Evolutionary conservation across 2,113 vertebrate genomes (phyloP).

Genomic region (Bufo bufo): DNA sequence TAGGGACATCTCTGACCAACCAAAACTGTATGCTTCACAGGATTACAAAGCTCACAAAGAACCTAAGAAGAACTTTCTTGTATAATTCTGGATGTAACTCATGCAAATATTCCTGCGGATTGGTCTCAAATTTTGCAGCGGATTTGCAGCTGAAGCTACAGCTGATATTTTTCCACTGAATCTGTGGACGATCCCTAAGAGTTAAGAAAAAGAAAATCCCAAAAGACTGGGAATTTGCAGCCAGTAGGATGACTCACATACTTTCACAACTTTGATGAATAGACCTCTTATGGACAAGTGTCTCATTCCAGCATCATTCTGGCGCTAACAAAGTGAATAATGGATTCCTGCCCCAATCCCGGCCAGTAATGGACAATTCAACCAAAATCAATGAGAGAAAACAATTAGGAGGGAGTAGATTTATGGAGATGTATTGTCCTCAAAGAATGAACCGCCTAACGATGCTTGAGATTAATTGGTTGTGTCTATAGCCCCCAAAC

Average conservation of each 20-base stretch:
- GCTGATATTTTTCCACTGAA: too few relatives aligned
- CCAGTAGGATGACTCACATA: background rate
- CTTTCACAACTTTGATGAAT: conserved; percentile 26
- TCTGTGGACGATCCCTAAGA: too few relatives aligned
- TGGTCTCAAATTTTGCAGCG: too few relatives aligned
- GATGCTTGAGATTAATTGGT: background rate
- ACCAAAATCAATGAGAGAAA: conserved; percentile 21
- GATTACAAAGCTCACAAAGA: too few relatives aligned
- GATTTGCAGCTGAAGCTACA: too few relatives aligned
- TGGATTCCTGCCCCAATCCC: conserved; percentile 12
- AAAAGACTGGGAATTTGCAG: background rate
- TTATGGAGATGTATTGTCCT: conserved; percentile 18
- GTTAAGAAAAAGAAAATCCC: background rate
- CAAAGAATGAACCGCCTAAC: conserved; percentile 3
- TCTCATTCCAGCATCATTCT: conserved; percentile 8
- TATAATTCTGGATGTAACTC: too few relatives aligned
- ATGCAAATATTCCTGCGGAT: too few relatives aligned
- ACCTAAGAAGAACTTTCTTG: too few relatives aligned
- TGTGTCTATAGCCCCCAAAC: background rate
- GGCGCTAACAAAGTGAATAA: conserved; percentile 36
- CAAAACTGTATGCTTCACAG: too few relatives aligned
- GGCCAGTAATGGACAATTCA: conserved; percentile 33
- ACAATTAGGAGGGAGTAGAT: conserved; percentile 30
- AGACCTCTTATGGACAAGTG: conserved; percentile 29
- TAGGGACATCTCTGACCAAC: too few relatives aligned